These are phyloP conservation scores for Portevinia maculata DNA, from an alignment of 2,888 invertebrate genomes.

Conservation along the genomic window DNA sequence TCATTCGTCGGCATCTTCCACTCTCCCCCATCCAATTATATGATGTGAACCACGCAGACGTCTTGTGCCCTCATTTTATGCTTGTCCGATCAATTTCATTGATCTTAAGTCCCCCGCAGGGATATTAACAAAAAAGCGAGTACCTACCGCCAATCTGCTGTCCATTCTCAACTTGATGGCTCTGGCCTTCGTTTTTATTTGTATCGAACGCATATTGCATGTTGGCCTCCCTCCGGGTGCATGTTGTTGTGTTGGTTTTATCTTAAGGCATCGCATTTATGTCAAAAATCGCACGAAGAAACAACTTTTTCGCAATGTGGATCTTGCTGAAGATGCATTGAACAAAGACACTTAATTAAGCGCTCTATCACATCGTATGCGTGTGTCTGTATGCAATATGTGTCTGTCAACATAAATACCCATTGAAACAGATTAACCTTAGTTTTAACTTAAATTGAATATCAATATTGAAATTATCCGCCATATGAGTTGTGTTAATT, in stretches of 20 bases:
- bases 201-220: conserved; percentile 23
- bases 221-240: conserved; percentile 11
- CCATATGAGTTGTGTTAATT: no score
- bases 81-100: conserved; percentile 25
- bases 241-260: conserved; percentile 23
- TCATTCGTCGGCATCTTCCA: conserved; percentile 25
- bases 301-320: conserved; percentile 56
- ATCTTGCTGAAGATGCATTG: conserved; percentile 42
- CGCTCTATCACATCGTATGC: conserved; percentile 9
- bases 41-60: conserved; percentile 17
- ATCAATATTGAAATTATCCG: conserved; percentile 41
- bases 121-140: conserved; percentile 19
- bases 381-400: conserved; percentile 54
- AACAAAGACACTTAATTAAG: conserved; percentile 18
- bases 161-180: conserved; percentile 59
- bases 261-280: conserved; percentile 4
- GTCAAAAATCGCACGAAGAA: conserved; percentile 23
- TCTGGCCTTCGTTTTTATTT: conserved; percentile 71
- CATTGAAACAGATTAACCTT: conserved; percentile 48
- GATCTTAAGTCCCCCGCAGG: conserved; percentile 31
- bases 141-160: conserved; percentile 28
- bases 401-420: conserved; percentile 55
- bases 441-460: conserved; percentile 46
- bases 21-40: conserved; percentile 18
- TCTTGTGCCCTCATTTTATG: conserved; percentile 39